These are phyloP conservation scores for Hippocampus guttulatus DNA, from an alignment of 2,113 vertebrate species.

Conservation along the genomic window DNA sequence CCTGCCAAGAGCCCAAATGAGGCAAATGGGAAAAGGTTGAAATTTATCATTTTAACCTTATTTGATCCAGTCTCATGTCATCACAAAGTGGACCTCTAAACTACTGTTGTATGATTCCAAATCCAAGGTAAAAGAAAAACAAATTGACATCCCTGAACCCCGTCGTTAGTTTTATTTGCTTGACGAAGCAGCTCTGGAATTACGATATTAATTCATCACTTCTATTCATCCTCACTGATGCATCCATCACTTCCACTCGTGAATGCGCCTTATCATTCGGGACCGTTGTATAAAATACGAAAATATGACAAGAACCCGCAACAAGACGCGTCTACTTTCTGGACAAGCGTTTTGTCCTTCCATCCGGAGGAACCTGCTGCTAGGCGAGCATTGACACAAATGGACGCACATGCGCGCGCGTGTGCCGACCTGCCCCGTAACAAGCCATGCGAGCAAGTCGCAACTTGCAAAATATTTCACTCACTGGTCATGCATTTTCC, in stretches of 20 bases:
- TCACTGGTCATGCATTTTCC: conserved; percentile 65
- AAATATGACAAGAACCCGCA: background rate
- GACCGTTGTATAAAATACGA: background rate
- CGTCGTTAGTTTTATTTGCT: background rate
- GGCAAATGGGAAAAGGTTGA: background rate
- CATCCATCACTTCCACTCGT: background rate
- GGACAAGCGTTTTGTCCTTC: background rate
- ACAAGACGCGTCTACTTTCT: background rate
- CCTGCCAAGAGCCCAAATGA: background rate
- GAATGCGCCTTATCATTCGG: background rate
- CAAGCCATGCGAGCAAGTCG: conserved; percentile 52
- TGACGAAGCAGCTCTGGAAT: background rate
- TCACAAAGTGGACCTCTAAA: background rate
- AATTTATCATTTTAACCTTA: background rate
- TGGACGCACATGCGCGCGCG: background rate
- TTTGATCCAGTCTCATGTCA: background rate
- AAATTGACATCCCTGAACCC: background rate
- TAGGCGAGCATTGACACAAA: conserved; percentile 11
- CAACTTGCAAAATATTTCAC: conserved; percentile 66
- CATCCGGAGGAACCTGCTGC: conserved; percentile 10
- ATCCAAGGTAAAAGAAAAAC: background rate
- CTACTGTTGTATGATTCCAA: background rate
- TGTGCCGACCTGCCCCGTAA: conserved; percentile 19
- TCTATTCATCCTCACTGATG: background rate
- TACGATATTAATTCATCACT: background rate